Evolutionary conservation across 2,113 vertebrate species (phyloP).

Genomic region (Menidia beryllina): DNA sequence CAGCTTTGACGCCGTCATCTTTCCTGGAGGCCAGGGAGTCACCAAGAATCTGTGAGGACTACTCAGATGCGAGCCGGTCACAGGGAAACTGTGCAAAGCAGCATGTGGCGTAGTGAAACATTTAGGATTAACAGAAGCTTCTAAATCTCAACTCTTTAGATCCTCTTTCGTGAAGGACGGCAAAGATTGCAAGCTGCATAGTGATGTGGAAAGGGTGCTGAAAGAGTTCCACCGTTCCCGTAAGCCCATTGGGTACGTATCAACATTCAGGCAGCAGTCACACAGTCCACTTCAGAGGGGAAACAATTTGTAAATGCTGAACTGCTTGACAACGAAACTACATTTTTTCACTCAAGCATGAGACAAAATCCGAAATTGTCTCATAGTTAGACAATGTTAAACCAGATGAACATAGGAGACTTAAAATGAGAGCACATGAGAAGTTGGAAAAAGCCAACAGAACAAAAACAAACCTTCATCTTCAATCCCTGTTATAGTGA

Average conservation of each 20-base stretch:
- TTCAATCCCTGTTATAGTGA: too few relatives aligned
- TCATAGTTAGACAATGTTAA: constrained; percentile 26
- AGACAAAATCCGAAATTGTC: constrained; percentile 3
- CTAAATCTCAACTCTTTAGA: constrained; percentile 41
- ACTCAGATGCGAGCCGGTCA: background rate
- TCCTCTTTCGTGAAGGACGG: constrained; percentile 80
- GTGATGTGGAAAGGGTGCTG: constrained; percentile 76
- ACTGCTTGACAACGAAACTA: background rate
- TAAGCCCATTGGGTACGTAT: constrained; percentile 81
- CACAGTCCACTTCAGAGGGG: too few relatives aligned
- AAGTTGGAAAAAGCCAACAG: background rate
- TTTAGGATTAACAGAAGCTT: background rate
- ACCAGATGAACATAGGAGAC: constrained; percentile 15
- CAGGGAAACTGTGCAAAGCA: background rate
- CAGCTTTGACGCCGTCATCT: constrained; percentile 80
- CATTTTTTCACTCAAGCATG: background rate
- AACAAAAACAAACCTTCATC: background rate
- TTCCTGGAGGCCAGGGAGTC: constrained; percentile 80
- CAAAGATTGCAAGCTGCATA: constrained; percentile 80
- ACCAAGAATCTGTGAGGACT: constrained; percentile 80
- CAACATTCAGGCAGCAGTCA: background rate
- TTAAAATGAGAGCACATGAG: constrained; percentile 40
- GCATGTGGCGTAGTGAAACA: background rate
- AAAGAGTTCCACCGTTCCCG: constrained; percentile 81
- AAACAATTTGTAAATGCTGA: background rate